phyloP scores from a whole-genome alignment of 2,113 vertebrate species.

The Mustela nigripes region DNA sequence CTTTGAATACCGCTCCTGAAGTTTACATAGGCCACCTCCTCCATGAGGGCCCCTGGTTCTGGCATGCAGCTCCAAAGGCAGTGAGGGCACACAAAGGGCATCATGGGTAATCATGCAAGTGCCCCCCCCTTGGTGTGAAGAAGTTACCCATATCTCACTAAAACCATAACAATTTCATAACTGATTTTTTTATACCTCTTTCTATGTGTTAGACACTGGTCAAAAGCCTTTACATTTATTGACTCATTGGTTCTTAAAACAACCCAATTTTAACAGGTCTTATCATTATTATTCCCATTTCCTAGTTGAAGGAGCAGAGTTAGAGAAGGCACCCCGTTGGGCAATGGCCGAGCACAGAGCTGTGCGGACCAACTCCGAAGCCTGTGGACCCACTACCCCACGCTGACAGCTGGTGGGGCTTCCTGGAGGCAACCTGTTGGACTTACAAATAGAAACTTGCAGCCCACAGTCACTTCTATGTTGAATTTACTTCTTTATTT shows the following conservation, averaged over 20 bases:
- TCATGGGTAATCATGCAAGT: neutral
- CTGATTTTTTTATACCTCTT: neutral
- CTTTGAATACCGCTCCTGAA: neutral
- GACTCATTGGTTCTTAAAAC: neutral
- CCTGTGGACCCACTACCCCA: fast-evolving
- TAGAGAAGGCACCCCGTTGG: neutral
- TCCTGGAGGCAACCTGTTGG: neutral
- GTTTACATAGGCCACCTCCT: neutral
- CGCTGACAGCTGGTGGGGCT: fast-evolving
- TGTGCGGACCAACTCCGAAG: neutral
- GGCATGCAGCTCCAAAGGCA: neutral
- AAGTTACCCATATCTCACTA: neutral
- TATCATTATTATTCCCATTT: neutral
- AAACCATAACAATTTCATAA: neutral
- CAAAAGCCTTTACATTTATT: neutral
- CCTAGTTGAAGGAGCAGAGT: neutral
- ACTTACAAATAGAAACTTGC: neutral
- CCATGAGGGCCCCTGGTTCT: neutral
- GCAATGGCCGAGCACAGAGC: neutral
- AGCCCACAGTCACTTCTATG: neutral
- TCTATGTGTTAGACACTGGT: neutral
- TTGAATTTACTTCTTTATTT: constrained; percentile 9
- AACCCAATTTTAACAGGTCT: neutral
- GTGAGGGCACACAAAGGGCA: neutral
- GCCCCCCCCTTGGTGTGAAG: neutral